Conservation (phyloP, 2,797 vertebrate species). For the Sus cebifrons region DNA sequence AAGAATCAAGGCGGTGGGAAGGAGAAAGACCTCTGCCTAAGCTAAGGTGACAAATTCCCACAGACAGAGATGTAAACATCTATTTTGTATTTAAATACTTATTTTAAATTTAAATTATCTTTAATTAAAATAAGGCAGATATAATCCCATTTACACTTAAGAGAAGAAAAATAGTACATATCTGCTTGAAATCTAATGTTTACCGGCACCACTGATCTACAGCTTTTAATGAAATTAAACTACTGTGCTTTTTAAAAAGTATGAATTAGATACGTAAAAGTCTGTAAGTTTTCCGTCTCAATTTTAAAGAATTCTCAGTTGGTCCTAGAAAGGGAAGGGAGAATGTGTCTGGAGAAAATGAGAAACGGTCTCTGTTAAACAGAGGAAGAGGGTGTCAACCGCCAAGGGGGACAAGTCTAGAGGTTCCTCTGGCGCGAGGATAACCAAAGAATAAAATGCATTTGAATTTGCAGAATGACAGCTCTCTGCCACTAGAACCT, state of each 20-base stretch:
- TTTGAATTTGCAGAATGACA: not conserved
- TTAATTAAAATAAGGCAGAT: conserved; percentile 42
- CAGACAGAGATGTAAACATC: not conserved
- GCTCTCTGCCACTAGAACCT: not conserved
- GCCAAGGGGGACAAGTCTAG: not conserved
- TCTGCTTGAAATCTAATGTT: conserved; percentile 15
- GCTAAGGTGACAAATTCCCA: not conserved
- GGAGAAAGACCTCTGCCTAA: not conserved
- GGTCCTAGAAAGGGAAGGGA: not conserved
- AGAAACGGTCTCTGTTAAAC: not conserved
- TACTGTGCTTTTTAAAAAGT: not conserved
- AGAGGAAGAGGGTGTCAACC: not conserved
- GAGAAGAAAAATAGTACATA: not conserved
- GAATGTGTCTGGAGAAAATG: conserved; percentile 37
- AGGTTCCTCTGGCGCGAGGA: not conserved
- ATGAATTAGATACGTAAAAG: conserved; percentile 6
- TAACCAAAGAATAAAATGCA: conserved; percentile 25
- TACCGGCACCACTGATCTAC: not conserved
- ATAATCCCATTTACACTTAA: not conserved
- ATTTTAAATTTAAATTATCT: conserved; percentile 30
- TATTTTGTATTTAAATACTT: not conserved
- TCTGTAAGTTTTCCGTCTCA: not conserved
- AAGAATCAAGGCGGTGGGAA: not conserved
- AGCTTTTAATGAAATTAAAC: conserved; percentile 44
- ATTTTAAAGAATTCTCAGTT: conserved; percentile 44